Evolutionary conservation across 1,140 invertebrate species (phyloP).

Genomic region (Bacillus rossius): DNA sequence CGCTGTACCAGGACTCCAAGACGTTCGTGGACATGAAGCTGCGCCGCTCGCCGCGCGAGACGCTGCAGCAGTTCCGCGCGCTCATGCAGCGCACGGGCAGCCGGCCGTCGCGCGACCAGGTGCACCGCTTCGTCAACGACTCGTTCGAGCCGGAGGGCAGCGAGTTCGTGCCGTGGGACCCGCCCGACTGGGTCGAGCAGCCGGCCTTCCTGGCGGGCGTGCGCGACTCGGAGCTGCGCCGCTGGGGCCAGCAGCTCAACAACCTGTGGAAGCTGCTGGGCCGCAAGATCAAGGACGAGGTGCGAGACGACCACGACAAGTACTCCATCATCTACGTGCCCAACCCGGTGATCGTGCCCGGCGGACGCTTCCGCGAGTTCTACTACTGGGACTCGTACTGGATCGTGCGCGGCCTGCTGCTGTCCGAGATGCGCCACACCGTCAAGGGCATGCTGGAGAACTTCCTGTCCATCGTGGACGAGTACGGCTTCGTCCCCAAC

Average conservation of each 20-base stretch:
- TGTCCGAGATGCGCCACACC: conserved; percentile 70
- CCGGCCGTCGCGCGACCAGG: conserved; percentile 47
- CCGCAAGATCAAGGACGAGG: conserved; percentile 57
- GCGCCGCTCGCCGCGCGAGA: conserved; percentile 53
- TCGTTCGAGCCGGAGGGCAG: conserved; percentile 54
- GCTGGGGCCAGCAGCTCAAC: conserved; percentile 54
- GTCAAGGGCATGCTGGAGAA: conserved; percentile 74
- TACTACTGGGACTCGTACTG: conserved; percentile 93
- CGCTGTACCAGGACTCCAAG: conserved; percentile 75
- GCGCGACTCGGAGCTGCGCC: conserved; percentile 51
- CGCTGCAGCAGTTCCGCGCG: conserved; percentile 51
- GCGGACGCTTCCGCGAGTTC: conserved; percentile 78
- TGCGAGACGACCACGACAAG: conserved; percentile 51
- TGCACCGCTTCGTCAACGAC: conserved; percentile 45
- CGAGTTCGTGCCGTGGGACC: conserved; percentile 48
- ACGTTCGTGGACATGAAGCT: conserved; percentile 86
- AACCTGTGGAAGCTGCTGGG: conserved; percentile 68
- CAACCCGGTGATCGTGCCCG: conserved; percentile 78
- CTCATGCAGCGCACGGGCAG: conserved; percentile 55
- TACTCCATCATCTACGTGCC: conserved; percentile 72
- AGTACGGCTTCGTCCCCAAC: conserved; percentile 69
- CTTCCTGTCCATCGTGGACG: conserved; percentile 61
- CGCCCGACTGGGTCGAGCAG: conserved; percentile 57
- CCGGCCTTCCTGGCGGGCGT: conserved; percentile 58
- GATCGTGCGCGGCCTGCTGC: conserved; percentile 74